phyloP scores from a whole-genome alignment of 2,888 invertebrate genomes.

The Seira sanloemensis region DNA sequence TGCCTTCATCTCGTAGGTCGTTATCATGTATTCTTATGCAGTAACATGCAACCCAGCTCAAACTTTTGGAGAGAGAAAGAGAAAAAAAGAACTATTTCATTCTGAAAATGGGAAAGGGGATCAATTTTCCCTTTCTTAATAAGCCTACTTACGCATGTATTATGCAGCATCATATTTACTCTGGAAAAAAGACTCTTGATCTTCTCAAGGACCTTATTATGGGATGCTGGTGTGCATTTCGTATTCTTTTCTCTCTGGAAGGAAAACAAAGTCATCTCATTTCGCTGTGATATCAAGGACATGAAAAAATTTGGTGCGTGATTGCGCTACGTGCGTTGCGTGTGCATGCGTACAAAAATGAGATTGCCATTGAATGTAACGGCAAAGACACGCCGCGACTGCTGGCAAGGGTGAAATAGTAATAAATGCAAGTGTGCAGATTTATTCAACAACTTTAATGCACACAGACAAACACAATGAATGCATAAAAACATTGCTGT shows the following conservation, averaged over 20 bases:
- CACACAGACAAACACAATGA: background rate
- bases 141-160: constrained; percentile 45
- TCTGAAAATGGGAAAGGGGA: constrained; percentile 37
- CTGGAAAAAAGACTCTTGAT: constrained; percentile 2
- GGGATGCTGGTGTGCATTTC: background rate
- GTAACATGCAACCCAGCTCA: constrained; percentile 5
- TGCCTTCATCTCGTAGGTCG: background rate
- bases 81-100: too few species aligned
- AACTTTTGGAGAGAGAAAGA: constrained; percentile 8
- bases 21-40: constrained; percentile 13
- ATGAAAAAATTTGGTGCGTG: constrained; percentile 29
- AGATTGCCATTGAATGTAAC: background rate
- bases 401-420: too few species aligned
- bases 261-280: constrained; percentile 10
- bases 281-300: background rate
- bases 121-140: constrained; percentile 43
- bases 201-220: background rate
- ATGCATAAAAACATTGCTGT: background rate
- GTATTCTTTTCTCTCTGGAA: background rate
- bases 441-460: background rate
- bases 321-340: constrained; percentile 22
- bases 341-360: background rate
- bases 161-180: constrained; percentile 44
- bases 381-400: too few species aligned
- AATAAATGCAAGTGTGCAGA: too few species aligned